A percentile compares a stretch with the other conserved stretches of the same genome.
These are phyloP conservation scores for Oplegnathus fasciatus DNA, from an alignment of 2,113 vertebrate species.

Conservation along the genomic window DNA sequence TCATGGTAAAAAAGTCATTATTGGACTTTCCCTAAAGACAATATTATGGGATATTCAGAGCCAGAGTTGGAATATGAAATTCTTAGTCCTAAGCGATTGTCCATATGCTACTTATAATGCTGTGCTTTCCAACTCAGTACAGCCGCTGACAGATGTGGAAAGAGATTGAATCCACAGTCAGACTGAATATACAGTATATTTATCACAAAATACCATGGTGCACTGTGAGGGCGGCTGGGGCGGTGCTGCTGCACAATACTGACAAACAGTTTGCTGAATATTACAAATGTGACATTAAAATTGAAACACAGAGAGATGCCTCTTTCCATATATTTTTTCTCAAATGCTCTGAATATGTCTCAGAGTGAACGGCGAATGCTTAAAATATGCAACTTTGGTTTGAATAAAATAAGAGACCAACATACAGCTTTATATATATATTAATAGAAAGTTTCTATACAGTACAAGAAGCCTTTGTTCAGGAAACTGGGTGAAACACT, in stretches of 20 bases:
- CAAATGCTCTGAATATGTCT: conserved; percentile 9
- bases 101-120: conserved; percentile 47
- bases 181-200: conserved; percentile 48
- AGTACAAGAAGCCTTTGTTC: conserved; percentile 50
- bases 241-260: neutral
- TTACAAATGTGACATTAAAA: neutral
- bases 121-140: conserved; percentile 32
- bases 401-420: conserved; percentile 3
- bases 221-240: neutral
- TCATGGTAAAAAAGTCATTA: conserved; percentile 19
- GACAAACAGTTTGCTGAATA: conserved; percentile 11
- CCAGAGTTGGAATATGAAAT: conserved; percentile 48
- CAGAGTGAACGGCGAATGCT: neutral
- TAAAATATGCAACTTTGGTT: conserved; percentile 5
- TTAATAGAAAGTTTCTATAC: neutral
- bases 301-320: neutral
- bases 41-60: conserved; percentile 32
- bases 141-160: conserved; percentile 40
- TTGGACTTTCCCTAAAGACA: conserved; percentile 43
- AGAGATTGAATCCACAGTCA: conserved; percentile 41
- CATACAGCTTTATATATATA: neutral
- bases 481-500: conserved; percentile 26
- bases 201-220: conserved; percentile 6
- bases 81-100: conserved; percentile 55
- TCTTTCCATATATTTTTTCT: neutral